A percentile compares a stretch with the other conserved stretches of the same genome.
Evolutionary conservation across 2,888 invertebrate genomes (phyloP).

Genomic region (Tricholauxania praeusta): DNA sequence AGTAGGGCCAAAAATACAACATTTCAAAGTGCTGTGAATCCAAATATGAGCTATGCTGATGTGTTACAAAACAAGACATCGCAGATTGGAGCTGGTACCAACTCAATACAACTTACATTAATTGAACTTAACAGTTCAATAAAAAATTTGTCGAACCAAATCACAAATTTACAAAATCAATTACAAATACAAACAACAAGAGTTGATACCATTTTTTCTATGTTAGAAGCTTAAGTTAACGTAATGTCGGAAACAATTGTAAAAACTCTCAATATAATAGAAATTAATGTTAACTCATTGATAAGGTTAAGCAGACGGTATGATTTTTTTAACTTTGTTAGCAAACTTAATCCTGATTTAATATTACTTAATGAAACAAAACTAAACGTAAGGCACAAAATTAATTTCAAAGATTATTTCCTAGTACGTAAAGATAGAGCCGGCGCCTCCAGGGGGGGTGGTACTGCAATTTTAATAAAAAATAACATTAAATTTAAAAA

Average conservation of each 20-base stretch:
- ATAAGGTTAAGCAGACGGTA: no score
- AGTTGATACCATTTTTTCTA: conserved; percentile 28
- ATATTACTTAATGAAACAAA: no score
- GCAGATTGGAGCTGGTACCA: not conserved
- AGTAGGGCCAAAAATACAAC: conserved; percentile 11
- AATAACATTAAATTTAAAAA: no score
- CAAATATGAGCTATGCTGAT: conserved; percentile 23
- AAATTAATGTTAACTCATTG: not conserved
- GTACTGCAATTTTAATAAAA: no score
- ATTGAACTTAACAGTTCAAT: conserved; percentile 29
- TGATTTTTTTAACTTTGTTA: no score
- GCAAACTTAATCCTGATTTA: no score
- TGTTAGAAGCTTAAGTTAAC: not conserved
- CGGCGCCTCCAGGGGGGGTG: no score
- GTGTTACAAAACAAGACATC: conserved; percentile 2
- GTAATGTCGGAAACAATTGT: not conserved
- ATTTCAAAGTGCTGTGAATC: conserved; percentile 4
- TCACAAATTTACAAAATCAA: conserved; percentile 35
- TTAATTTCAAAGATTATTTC: no score
- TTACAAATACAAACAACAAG: conserved; percentile 26
- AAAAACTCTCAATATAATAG: conserved; percentile 10
- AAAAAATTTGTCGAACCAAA: conserved; percentile 34
- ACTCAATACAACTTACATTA: not conserved
- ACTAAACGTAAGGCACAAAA: no score
- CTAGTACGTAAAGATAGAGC: no score